Evolutionary conservation across 2,113 vertebrate genomes (phyloP), one percentile per base, ranked within the genome.

Genomic region (Lontra canadensis): DNA sequence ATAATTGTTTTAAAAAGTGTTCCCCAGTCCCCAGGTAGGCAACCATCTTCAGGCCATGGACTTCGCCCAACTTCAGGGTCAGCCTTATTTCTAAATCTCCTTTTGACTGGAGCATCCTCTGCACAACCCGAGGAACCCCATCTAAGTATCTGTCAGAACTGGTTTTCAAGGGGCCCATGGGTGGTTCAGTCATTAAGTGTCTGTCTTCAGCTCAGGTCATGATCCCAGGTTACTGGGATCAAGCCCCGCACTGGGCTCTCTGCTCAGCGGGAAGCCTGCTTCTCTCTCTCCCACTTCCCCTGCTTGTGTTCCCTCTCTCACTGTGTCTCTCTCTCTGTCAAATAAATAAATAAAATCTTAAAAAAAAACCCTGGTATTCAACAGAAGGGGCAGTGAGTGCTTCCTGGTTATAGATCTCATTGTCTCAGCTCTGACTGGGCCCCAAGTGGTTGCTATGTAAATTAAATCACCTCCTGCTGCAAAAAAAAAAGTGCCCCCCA

Each of bases 381-480:
- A 47, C 9, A 39, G 26, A 67, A 76, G 87, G 5, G 84, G 23
- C 49, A 61, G 7, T 5, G 31, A 39, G 21, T 31, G 7, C 55
- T 31, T 78, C 78, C 69, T 69, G 18, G 81, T 49, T 89, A 31
- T 11, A 63, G 55, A 29, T 55, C 10, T 52, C 55, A 59, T 59
- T 59, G 21, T 59, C 94, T 88, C 83, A 71, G 89, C 63, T 89
- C 86, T 47, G 36, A 29, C 94, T 88, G 97, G 94, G 90, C 92
- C 89, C 94, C 83, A 44, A 34, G 57, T 91, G 96, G 97, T 97
- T 95, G 85, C 93, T 97, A 39, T 98, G 95, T 98, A 94, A 88
- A 96, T 97, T 98, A 97, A 98, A 97, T 81, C 57, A 71, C 63
- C 25, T 29, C n/a, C 31, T 63, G 80, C 26, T 36, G 26, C 39